These are phyloP conservation scores for Pelosia muscerda DNA, from an alignment of 2,888 invertebrate species.

Conservation along the genomic window DNA sequence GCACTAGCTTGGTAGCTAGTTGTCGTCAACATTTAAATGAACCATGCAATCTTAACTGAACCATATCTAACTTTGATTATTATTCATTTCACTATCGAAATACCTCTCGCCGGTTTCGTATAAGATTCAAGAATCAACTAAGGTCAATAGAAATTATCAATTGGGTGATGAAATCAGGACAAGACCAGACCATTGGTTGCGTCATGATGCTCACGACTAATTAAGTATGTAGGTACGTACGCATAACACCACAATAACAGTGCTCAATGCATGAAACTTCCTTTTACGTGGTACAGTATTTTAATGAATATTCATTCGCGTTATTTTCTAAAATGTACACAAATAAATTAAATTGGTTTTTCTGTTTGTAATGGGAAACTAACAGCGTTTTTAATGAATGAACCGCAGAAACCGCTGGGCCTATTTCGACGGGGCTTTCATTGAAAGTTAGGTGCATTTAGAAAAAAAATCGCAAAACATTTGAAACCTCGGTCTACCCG, in stretches of 20 bases:
- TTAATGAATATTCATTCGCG: not conserved
- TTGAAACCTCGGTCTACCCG: no score
- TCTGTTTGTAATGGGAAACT: no score
- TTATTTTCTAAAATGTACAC: not conserved
- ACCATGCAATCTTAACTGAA: not conserved
- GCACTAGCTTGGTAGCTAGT: not conserved
- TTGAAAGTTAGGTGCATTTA: no score
- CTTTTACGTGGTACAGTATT: not conserved
- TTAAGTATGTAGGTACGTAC: constrained; percentile 35
- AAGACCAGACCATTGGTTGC: constrained; percentile 30
- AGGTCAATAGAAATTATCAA: constrained; percentile 32
- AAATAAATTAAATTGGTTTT: no score
- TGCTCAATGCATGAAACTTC: constrained; percentile 12
- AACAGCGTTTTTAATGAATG: no score
- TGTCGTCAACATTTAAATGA: not conserved
- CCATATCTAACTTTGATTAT: not conserved
- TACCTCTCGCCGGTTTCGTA: constrained; percentile 6
- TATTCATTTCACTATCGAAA: not conserved
- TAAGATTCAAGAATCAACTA: constrained; percentile 23
- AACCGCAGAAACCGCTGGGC: no score
- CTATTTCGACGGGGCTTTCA: no score
- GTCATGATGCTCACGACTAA: constrained; percentile 19
- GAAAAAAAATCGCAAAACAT: no score
- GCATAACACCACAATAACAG: constrained; percentile 30
- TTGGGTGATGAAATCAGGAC: constrained; percentile 40